Conservation (phyloP, 2,888 invertebrate species). For the Heliconius ismenius region DNA sequence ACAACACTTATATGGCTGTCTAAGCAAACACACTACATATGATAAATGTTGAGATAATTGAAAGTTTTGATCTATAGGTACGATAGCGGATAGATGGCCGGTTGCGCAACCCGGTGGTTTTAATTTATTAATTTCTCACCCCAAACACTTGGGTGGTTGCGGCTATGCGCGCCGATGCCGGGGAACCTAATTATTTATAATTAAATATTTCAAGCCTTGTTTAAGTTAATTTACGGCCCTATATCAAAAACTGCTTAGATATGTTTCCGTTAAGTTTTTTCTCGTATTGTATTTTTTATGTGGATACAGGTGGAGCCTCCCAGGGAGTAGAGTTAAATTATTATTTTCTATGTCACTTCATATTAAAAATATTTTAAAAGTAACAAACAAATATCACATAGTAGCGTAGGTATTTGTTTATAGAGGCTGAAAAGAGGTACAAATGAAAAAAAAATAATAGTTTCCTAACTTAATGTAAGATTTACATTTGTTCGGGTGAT, state of each 20-base stretch:
- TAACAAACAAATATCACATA: not conserved
- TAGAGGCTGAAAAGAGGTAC: not conserved
- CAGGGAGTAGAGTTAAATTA: not conserved
- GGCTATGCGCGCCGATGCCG: conserved; percentile 52
- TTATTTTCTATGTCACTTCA: not conserved
- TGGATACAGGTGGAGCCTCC: not conserved
- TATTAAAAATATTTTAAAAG: too few relatives aligned
- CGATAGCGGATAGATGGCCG: conserved; percentile 56
- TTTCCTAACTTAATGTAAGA: not conserved
- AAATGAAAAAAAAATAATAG: not conserved
- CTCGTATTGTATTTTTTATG: conserved; percentile 20
- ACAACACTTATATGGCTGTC: conserved; percentile 59
- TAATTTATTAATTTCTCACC: conserved; percentile 60
- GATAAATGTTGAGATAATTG: conserved; percentile 75
- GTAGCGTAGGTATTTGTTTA: not conserved
- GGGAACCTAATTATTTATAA: conserved; percentile 67
- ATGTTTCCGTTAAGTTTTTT: conserved; percentile 37
- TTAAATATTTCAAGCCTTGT: conserved; percentile 46
- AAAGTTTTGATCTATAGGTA: conserved; percentile 59
- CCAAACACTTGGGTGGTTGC: conserved; percentile 55
- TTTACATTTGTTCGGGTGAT: too few relatives aligned
- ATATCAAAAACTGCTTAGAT: conserved; percentile 20
- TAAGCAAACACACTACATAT: conserved; percentile 73
- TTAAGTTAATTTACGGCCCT: conserved; percentile 39
- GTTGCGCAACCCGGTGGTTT: conserved; percentile 43